These are phyloP conservation scores for Phocides pigmalion DNA, from an alignment of 1,140 invertebrate genomes.

Conservation along the genomic window DNA sequence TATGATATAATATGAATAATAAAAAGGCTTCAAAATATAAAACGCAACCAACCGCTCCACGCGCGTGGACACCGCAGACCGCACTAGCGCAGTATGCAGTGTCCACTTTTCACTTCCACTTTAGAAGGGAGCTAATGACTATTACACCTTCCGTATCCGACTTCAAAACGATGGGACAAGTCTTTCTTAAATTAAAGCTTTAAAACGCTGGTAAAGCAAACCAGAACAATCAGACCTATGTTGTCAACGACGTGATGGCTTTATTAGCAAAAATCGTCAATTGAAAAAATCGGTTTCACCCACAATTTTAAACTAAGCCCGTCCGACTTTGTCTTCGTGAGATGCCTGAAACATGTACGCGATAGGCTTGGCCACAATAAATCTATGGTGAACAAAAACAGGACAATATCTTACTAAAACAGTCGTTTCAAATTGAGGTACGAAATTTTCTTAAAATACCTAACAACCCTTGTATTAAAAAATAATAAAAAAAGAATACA, in stretches of 20 bases:
- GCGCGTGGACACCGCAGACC: conserved; percentile 12
- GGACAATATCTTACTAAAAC: conserved; percentile 43
- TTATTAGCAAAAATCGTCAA: conserved; percentile 25
- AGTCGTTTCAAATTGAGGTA: conserved; percentile 69
- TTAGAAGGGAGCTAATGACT: conserved; percentile 55
- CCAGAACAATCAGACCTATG: conserved; percentile 24
- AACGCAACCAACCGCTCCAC: conserved; percentile 28
- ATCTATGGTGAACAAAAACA: conserved; percentile 31
- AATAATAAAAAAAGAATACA: conserved; percentile 56
- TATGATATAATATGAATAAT: conserved; percentile 7
- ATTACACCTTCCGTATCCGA: conserved; percentile 44
- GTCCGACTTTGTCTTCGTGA: conserved; percentile 13
- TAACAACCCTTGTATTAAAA: conserved; percentile 65
- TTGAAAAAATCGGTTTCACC: conserved; percentile 32
- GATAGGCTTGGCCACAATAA: conserved; percentile 33
- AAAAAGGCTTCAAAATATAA: conserved; percentile 27
- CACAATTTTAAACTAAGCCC: conserved; percentile 11
- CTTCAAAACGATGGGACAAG: conserved; percentile 59
- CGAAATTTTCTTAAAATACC: conserved; percentile 60
- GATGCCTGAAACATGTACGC: conserved; percentile 13
- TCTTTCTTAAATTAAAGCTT: conserved; percentile 61
- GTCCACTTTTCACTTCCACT: conserved; percentile 20
- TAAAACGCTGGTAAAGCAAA: conserved; percentile 42
- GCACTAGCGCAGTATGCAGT: conserved; percentile 10
- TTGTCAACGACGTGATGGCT: conserved; percentile 27